A percentile compares a stretch with the other conserved stretches of the same genome.
phyloP scores from a whole-genome alignment of 2,113 vertebrate species.

The Miniopterus natalensis region DNA sequence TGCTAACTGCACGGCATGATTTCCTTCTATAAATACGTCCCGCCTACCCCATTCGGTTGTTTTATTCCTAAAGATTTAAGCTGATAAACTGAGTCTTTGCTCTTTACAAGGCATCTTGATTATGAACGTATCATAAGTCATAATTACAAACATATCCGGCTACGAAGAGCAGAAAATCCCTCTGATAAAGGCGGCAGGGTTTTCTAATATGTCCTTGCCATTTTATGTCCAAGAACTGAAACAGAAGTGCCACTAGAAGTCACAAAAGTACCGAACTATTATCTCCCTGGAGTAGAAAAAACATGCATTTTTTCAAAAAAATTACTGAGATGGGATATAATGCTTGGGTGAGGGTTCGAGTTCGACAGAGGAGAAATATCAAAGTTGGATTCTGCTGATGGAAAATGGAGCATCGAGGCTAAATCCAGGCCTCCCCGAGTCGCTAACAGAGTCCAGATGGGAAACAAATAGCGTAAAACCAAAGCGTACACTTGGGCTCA shows the following conservation, averaged over 20 bases:
- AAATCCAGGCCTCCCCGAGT: neutral
- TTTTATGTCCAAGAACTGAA: constrained; percentile 49
- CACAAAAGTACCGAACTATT: neutral
- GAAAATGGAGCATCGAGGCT: neutral
- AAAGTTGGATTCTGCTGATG: neutral
- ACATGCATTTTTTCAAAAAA: neutral
- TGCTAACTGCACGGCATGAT: constrained; percentile 20
- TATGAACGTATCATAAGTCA: constrained; percentile 49
- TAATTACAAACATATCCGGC: neutral
- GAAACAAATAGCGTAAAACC: fast-evolving
- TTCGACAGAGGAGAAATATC: neutral
- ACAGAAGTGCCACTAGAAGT: neutral
- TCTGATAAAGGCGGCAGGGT: neutral
- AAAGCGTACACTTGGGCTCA: fast-evolving
- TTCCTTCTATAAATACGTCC: constrained; percentile 63
- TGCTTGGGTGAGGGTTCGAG: neutral
- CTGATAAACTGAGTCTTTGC: constrained; percentile 40
- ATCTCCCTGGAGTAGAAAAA: neutral
- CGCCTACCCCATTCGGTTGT: neutral
- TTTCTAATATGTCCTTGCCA: neutral
- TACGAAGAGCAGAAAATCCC: constrained; percentile 13
- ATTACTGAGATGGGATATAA: neutral
- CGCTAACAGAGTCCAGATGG: neutral
- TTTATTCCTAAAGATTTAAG: constrained; percentile 60
- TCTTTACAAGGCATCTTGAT: constrained; percentile 19